phyloP scores from a whole-genome alignment of 2,113 vertebrate species.

The Pseudois nayaur region DNA sequence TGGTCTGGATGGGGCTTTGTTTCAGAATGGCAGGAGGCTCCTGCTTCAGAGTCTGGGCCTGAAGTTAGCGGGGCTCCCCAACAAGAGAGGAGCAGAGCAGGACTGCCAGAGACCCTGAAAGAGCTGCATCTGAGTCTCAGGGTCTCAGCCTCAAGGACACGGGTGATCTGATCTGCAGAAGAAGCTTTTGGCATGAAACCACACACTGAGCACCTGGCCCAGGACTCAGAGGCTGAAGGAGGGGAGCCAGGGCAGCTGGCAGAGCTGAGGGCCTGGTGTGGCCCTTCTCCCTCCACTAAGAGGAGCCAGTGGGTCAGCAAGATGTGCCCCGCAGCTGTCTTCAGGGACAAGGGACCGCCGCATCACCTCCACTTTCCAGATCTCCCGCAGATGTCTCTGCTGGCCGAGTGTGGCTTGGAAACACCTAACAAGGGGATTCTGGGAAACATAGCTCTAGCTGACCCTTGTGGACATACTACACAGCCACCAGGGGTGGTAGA shows the following conservation, averaged over 20 bases:
- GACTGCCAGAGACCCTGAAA: no score
- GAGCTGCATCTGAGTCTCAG: not conserved
- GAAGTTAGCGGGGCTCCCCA: not conserved
- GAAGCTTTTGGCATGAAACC: not conserved
- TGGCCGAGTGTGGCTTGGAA: not conserved
- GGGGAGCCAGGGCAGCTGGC: not conserved
- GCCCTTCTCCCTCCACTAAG: not conserved
- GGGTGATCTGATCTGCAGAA: not conserved
- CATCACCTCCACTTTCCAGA: not conserved
- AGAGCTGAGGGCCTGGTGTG: not conserved
- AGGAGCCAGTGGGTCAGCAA: not conserved
- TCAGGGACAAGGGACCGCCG: rapidly evolving
- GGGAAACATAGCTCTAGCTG: not conserved
- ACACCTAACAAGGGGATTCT: not conserved
- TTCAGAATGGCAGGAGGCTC: not conserved
- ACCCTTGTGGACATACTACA: not conserved
- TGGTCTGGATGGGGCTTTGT: not conserved
- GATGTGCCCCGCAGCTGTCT: not conserved
- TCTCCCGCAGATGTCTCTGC: not conserved
- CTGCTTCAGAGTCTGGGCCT: not conserved
- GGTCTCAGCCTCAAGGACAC: not conserved
- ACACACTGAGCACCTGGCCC: not conserved
- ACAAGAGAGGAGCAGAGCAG: not conserved
- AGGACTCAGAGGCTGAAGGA: not conserved
- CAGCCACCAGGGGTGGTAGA: no score